Conservation (phyloP, 2,113 vertebrate species). For the Bubo blakistoni region DNA sequence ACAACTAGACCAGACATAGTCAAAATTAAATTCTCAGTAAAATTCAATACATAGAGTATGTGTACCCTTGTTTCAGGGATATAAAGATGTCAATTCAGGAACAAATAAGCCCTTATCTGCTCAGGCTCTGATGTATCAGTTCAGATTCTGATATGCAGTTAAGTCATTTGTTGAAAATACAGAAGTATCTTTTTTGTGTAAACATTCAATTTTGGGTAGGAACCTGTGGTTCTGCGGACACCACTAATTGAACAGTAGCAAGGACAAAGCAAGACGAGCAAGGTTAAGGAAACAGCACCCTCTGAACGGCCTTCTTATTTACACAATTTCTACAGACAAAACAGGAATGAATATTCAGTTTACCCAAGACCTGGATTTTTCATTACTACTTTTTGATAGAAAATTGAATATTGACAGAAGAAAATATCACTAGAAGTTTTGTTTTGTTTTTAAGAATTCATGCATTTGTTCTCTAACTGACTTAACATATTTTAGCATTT, state of each 20-base stretch:
- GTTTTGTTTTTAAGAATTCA: neutral
- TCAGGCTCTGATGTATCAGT: neutral
- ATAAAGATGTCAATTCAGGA: neutral
- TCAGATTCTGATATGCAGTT: neutral
- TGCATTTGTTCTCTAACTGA: neutral
- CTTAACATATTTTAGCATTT: neutral
- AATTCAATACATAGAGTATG: neutral
- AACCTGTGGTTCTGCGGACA: fast-evolving
- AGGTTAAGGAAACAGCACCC: neutral
- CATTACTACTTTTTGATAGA: neutral
- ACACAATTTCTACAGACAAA: neutral
- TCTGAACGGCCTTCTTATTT: neutral
- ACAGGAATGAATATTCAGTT: neutral
- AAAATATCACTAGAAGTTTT: neutral
- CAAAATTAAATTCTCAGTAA: neutral
- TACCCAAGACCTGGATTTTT: neutral
- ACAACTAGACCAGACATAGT: neutral
- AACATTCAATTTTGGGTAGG: neutral
- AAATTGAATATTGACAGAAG: neutral
- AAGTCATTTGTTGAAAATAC: neutral
- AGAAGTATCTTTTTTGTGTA: neutral
- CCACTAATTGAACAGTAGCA: neutral
- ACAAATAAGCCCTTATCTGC: neutral
- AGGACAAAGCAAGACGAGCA: neutral
- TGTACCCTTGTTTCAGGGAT: neutral